Percentiles rank a stretch among this genome's conserved stretches.
phyloP scores from a whole-genome alignment of 64 coral and sea anemone genomes.

The Trachythela sp. region DNA sequence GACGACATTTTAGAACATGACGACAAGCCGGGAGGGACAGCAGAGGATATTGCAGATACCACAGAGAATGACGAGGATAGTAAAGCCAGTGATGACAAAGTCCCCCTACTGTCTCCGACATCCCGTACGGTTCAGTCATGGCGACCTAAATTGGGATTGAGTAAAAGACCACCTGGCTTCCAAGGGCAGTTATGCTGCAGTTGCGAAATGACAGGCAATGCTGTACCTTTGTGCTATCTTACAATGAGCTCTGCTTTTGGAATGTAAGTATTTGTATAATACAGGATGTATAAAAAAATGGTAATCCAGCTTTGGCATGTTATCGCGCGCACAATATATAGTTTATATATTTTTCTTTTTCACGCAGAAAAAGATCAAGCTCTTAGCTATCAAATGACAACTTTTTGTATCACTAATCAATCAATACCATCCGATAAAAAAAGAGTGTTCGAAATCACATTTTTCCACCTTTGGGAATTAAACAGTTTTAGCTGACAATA shows the following conservation, averaged over 20 bases:
- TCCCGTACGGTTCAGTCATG: conserved; percentile 23
- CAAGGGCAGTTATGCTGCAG: conserved; percentile 72
- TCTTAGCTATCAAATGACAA: too few species aligned
- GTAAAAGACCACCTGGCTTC: conserved; percentile 77
- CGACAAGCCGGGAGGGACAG: not conserved
- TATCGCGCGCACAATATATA: too few species aligned
- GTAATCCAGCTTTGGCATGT: not conserved
- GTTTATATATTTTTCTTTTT: too few species aligned
- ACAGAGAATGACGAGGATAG: not conserved
- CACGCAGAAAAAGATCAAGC: too few species aligned
- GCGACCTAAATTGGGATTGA: conserved; percentile 58
- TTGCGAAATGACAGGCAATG: conserved; percentile 19
- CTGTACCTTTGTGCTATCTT: conserved; percentile 59
- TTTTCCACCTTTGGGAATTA: too few species aligned
- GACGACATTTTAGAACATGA: conserved; percentile 23
- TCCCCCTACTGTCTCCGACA: conserved; percentile 27
- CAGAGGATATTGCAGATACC: not conserved
- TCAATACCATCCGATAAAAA: too few species aligned
- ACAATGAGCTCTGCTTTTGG: conserved; percentile 80
- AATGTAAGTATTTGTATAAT: conserved; percentile 60
- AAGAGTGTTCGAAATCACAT: too few species aligned
- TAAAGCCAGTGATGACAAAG: not conserved
- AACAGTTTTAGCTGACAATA: too few species aligned
- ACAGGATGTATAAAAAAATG: too few species aligned
- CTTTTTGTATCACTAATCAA: too few species aligned